phyloP scores from a whole-genome alignment of 2,113 vertebrate species.

The Sylvilagus bachmani region DNA sequence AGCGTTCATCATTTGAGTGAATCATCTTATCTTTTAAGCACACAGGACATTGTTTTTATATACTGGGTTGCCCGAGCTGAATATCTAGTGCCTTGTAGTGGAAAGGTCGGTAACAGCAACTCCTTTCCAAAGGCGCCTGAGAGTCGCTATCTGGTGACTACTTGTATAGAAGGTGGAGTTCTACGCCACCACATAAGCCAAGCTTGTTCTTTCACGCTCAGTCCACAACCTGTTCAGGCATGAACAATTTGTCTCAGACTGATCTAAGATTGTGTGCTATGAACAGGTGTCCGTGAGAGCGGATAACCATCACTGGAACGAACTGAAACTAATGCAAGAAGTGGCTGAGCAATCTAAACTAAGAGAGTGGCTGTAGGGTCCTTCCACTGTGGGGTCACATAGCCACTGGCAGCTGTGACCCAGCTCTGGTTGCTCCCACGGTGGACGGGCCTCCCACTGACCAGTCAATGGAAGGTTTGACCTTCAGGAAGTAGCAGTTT shows the following conservation, averaged over 20 bases:
- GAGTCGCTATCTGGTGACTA: not conserved
- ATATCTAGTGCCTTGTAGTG: not conserved
- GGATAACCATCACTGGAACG: not conserved
- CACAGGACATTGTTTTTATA: not conserved
- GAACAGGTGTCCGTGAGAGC: not conserved
- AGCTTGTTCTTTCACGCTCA: not conserved
- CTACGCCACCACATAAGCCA: not conserved
- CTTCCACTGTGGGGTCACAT: not conserved
- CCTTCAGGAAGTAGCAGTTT: not conserved
- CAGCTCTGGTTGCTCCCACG: not conserved
- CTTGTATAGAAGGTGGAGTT: not conserved
- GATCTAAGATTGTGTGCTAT: not conserved
- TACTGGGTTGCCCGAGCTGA: not conserved
- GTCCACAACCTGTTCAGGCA: not conserved
- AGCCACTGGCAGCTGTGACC: not conserved
- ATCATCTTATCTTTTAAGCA: not conserved
- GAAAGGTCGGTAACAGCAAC: not conserved
- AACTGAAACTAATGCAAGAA: not conserved
- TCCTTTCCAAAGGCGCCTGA: not conserved
- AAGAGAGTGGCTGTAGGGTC: rapidly evolving
- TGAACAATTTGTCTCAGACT: not conserved
- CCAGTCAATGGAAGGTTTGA: not conserved
- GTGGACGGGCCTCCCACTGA: not conserved
- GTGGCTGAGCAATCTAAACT: not conserved
- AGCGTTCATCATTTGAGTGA: not conserved